Base-by-base conservation (phyloP, 2,113 vertebrate species). In the Malaclemys terrapin region DNA sequence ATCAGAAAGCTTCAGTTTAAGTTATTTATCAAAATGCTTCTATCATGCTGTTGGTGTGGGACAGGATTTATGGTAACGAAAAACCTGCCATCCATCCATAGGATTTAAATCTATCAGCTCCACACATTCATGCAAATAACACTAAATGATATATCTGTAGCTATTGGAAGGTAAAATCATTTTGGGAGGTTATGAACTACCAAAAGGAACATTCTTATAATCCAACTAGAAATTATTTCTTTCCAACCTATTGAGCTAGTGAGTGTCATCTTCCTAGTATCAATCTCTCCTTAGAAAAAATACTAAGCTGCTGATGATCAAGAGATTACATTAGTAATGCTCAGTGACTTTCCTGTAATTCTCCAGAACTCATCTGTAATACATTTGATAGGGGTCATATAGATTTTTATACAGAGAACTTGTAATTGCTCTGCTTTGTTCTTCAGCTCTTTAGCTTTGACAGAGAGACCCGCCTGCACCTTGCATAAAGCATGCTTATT, bases 1-100 rank as follows among this genome's bases (percentile, higher is more conserved):
- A 95, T 95, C 92, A 90, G 89, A 95, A 97, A 72, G 75, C 75
- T 94, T 95, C 85, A 59, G 38, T 94, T 97, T 96, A 59, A 93
- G 79, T 97, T 97, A 98, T 98, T 97, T 97, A 95, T 96, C 96
- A 97, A 97, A 98, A 98, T 92, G 86, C 93, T 97, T 97, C 96
- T 95, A 87, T 96, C 90, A 92, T 79, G 52, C 59, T 96, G 82
- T 84, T 96, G 85, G 62, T 94, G 82, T 82, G 83, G 93, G 80
- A 89, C 1, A 50, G 94, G 93, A 98, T 98, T 98, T 98, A 98
- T 95, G 86, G 87, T 97, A 94, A 97, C 96, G 97, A 96, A 97
- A 98, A 97, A 84, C 89, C 90, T 97, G 92, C 81, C 93, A 88
- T 97, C 80, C 38, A 3, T 95, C 85, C 94, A 83, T 6, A 22